Conservation (phyloP, 2,113 vertebrate genomes). For the Telmatochromis sp. region DNA sequence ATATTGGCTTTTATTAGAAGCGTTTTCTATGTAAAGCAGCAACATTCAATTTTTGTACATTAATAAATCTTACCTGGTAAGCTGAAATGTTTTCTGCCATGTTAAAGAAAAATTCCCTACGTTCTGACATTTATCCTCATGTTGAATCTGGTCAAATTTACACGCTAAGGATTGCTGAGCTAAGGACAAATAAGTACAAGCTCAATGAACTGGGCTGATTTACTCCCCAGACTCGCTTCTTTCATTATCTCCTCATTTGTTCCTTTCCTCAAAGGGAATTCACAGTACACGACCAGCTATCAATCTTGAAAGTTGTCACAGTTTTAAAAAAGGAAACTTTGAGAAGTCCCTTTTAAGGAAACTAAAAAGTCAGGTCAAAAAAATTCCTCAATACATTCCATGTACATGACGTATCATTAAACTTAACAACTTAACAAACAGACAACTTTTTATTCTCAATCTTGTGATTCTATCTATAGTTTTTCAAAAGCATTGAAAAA, state of each 20-base stretch:
- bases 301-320: conserved; percentile 42
- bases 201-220: conserved; percentile 54
- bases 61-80: background rate
- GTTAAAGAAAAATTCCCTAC: conserved; percentile 13
- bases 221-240: conserved; percentile 52
- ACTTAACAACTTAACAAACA: background rate
- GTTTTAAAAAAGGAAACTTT: background rate
- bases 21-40: background rate
- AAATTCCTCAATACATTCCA: accelerated
- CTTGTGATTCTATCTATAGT: background rate
- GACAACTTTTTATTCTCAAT: background rate
- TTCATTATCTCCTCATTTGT: conserved; percentile 63
- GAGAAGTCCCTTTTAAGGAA: background rate
- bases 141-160: conserved; percentile 45
- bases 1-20: background rate
- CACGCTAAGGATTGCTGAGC: conserved; percentile 49
- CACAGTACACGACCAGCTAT: background rate
- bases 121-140: conserved; percentile 47
- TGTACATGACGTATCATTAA: accelerated
- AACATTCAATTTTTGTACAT: background rate
- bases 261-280: conserved; percentile 35
- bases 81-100: background rate
- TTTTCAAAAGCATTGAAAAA: background rate
- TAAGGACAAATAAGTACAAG: conserved; percentile 49
- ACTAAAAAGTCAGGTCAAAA: background rate